These are phyloP conservation scores for Lysiphlebus fabarum DNA, from an alignment of 1,140 invertebrate genomes.

Conservation along the genomic window DNA sequence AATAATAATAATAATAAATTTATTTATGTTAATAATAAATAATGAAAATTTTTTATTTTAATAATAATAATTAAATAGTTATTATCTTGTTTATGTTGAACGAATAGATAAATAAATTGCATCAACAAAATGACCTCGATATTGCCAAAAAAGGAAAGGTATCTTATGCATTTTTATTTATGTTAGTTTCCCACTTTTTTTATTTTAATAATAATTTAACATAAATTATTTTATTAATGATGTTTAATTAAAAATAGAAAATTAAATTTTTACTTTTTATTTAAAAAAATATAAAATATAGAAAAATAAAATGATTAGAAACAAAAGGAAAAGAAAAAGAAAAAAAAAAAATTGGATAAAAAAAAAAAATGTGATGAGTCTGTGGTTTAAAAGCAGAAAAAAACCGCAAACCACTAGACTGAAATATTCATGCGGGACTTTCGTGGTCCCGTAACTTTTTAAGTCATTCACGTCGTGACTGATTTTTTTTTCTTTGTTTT, in stretches of 20 bases:
- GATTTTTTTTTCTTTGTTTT: background rate
- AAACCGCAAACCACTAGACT: slow-evolving; percentile 20
- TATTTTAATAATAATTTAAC: background rate
- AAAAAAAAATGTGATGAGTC: slow-evolving; percentile 18
- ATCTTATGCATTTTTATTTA: background rate
- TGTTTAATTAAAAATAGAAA: too few relatives aligned
- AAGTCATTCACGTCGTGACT: slow-evolving; percentile 4
- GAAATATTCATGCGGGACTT: slow-evolving; percentile 20
- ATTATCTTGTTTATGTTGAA: too few relatives aligned
- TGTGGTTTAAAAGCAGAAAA: slow-evolving; percentile 17
- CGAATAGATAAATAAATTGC: background rate
- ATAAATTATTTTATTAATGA: background rate
- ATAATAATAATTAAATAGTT: too few relatives aligned
- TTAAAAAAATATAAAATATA: background rate
- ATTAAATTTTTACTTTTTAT: background rate
- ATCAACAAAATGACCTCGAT: slow-evolving; percentile 10
- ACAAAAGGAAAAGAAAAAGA: slow-evolving; percentile 1
- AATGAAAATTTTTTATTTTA: too few relatives aligned
- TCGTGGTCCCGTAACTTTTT: slow-evolving; percentile 26
- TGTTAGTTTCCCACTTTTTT: background rate
- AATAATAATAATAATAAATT: too few relatives aligned
- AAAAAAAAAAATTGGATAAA: too few relatives aligned
- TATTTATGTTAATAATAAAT: too few relatives aligned
- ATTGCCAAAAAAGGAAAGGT: slow-evolving; percentile 15
- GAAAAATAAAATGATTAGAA: background rate